Base-by-base conservation (phyloP, 2,888 invertebrate genomes). In the Polylopha cassiicola region DNA sequence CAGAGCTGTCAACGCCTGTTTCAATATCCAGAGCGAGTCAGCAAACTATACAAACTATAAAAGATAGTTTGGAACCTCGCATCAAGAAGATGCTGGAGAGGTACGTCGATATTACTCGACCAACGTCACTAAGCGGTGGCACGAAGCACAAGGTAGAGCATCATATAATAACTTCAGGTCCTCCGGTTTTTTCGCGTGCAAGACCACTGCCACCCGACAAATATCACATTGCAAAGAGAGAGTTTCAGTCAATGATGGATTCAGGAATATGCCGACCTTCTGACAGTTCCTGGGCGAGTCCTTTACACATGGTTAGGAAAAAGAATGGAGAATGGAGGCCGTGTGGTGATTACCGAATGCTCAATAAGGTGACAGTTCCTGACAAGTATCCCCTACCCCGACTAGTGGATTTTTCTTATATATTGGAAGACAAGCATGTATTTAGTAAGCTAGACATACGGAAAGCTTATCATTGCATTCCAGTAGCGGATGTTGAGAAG, bases 341-440 rank as follows among this genome's bases (percentile, higher is more conserved):
- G 17, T 68, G 37, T 67, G 66, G 31, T 2, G 31, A 31, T 7
- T 21, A 31, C 7, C 20, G 31, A 11, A 16, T 32, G 22, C 13
- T 23, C 7, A 23, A 24, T 17, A 11, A 10, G 8, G 17, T 24
- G 4, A 17, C 20, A 2, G 30, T 30, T 4, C 21, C 30, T 1
- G 20, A 30, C 17, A 30, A 30, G 10, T 31, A 31, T 21, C 30
- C 30, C 5, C 30, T 31, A 4, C 30, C 21, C 3, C 10, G 30
- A 11, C 4, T 31, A 9, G n/a, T n/a, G 3, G 30, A 31, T 31
- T 31, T 31, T 7, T 7, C 30, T 5, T 21, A 31, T 13, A 31
- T 31, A 14, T 7, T 11, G 5, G 10, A 31, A n/a, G 13, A 21
- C 8, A 31, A 31, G 4, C 5, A 4, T 13, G 21, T 21, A 4